Evolutionary conservation across 2,113 vertebrate genomes (phyloP).

Genomic region (Clarias magur): DNA sequence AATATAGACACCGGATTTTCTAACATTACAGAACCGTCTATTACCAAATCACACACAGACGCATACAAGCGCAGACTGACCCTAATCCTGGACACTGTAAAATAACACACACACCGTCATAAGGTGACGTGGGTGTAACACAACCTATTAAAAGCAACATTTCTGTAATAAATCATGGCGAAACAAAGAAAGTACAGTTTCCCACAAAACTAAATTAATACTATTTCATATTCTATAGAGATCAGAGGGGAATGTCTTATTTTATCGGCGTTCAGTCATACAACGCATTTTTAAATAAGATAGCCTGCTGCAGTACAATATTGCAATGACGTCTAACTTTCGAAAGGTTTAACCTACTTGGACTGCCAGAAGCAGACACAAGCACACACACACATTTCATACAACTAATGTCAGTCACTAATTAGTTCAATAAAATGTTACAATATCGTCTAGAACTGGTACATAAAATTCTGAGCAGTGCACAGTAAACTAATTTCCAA

Average conservation of each 20-base stretch:
- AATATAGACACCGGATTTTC: constrained; percentile 85
- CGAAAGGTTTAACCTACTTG: constrained; percentile 13
- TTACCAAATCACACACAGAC: constrained; percentile 63
- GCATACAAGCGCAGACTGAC: constrained; percentile 40
- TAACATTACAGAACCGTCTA: constrained; percentile 76
- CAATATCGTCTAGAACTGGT: constrained; percentile 50
- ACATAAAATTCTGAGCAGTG: constrained; percentile 56
- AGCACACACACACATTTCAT: constrained; percentile 17
- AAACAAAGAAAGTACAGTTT: constrained; percentile 31
- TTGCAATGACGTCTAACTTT: not conserved
- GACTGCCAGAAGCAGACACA: not conserved
- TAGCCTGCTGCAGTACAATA: not conserved
- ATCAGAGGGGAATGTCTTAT: not conserved
- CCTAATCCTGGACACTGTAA: constrained; percentile 54
- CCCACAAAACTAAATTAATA: not conserved
- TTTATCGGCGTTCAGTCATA: not conserved
- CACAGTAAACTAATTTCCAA: constrained; percentile 53
- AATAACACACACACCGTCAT: constrained; percentile 3
- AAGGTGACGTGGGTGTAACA: constrained; percentile 20
- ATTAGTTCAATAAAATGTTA: constrained; percentile 59
- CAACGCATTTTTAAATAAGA: constrained; percentile 4
- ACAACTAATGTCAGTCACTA: constrained; percentile 41
- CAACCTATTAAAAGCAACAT: constrained; percentile 19
- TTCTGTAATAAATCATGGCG: not conserved
- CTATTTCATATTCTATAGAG: not conserved